Base-by-base conservation (phyloP, 1,140 invertebrate species). In the Tribolium madens region DNA sequence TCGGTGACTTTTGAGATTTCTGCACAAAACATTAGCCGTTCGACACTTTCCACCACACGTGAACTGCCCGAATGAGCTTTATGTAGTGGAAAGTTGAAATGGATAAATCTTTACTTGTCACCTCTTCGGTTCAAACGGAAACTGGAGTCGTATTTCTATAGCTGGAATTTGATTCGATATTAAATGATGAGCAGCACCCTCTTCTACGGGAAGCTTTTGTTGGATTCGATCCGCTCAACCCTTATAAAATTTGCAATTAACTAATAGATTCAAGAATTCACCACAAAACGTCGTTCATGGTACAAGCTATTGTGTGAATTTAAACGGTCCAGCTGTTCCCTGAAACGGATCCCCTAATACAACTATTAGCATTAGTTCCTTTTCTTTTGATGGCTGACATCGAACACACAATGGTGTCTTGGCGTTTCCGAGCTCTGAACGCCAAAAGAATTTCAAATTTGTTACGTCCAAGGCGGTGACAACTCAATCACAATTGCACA, bases 1-100 rank as follows among this genome's bases (percentile, higher is more conserved):
- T 17, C 70, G 70, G 70, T 72, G 70, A 72, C 70, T 72, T 72
- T 72, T 52, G 10, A 52, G 26, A 72, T 72, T 15, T 72, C 17
- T 33, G 42, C 70, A 50, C 70, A 50, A 72, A 31, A 72, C 70
- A 50, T 72, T 72, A 72, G 50, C 46, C 70, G 70, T 47, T 72
- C 70, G 26, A 72, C 70, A 72, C 70, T 72, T 72, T 14, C 70
- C 70, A 52, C 2, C 47, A 72, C 47, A 72, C 70, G 70, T 21
- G 70, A 72, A 72, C 46, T 26, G 70, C 14, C 47, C 70, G 70
- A 72, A 72, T 50, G 21, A 50, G 70, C 50, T 72, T 72, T 72
- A 72, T 72, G 70, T 72, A 72, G 70, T 72, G 70, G 70, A 72
- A 72, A 72, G 70, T 72, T 72, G 70, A 52, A 72, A 72, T 72